Conservation (phyloP, 1,140 invertebrate genomes). For the Propsilocerus akamusi region DNA sequence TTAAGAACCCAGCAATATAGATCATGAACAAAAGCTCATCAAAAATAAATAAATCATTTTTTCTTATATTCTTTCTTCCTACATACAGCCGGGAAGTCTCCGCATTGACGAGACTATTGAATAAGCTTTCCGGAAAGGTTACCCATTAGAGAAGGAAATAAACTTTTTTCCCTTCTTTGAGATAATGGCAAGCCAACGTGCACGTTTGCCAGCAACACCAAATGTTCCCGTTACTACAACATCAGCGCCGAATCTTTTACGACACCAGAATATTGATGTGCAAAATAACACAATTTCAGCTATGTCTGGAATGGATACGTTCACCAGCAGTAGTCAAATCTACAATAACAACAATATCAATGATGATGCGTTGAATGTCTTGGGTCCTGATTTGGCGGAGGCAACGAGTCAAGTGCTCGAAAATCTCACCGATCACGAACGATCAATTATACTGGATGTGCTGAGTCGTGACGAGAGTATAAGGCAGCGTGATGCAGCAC, state of each 20-base stretch:
- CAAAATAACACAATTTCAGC: slow-evolving; percentile 6
- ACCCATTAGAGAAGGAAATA: too few species aligned
- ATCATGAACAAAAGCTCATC: too few species aligned
- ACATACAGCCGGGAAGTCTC: too few species aligned
- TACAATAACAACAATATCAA: slow-evolving; percentile 3
- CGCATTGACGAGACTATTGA: too few species aligned
- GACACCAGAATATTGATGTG: slow-evolving; percentile 19
- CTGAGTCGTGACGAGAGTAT: slow-evolving; percentile 22
- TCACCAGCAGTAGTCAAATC: neutral
- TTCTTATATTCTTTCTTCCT: too few species aligned
- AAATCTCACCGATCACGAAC: slow-evolving; percentile 22
- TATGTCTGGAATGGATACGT: neutral
- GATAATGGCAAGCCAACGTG: slow-evolving; percentile 23
- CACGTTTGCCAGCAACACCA: slow-evolving; percentile 21
- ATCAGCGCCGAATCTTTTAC: slow-evolving; percentile 8
- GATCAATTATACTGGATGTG: slow-evolving; percentile 24
- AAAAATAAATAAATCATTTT: too few species aligned
- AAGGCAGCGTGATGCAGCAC: slow-evolving; percentile 20
- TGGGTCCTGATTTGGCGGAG: slow-evolving; percentile 20
- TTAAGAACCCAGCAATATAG: too few species aligned
- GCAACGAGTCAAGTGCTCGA: slow-evolving; percentile 22
- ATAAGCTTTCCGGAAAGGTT: too few species aligned
- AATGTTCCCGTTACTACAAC: slow-evolving; percentile 6
- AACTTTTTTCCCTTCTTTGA: too few species aligned
- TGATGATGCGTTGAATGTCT: slow-evolving; percentile 17